Percentiles rank a stretch among this genome's conserved stretches.
Conservation (phyloP, 2,888 invertebrate species). For the Argynnis bischoffii region DNA sequence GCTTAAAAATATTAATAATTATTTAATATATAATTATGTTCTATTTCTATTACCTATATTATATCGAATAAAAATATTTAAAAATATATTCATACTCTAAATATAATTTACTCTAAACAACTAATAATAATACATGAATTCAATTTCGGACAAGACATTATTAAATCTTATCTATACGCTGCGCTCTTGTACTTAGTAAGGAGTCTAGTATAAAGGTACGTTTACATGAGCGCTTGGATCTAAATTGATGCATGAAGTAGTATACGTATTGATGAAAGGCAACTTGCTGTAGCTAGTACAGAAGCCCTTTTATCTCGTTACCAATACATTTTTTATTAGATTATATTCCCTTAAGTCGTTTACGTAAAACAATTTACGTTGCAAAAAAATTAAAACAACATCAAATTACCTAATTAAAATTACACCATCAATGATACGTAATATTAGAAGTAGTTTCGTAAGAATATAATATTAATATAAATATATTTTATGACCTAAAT, state of each 20-base stretch:
- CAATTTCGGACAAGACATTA: neutral
- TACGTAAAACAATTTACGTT: neutral
- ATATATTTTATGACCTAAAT: no score
- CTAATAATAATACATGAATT: no score
- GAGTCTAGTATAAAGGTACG: conserved; percentile 17
- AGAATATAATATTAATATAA: no score
- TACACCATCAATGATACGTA: neutral
- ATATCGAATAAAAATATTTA: no score
- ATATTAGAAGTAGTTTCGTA: no score
- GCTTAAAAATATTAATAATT: no score
- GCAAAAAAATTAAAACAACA: neutral
- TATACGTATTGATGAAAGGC: conserved; percentile 9
- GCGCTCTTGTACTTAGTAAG: conserved; percentile 21
- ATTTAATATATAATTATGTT: no score
- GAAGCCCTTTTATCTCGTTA: conserved; percentile 34
- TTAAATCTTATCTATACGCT: conserved; percentile 17
- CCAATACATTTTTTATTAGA: conserved; percentile 31
- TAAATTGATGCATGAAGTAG: conserved; percentile 4
- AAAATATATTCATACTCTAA: no score
- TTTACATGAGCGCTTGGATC: conserved; percentile 13
- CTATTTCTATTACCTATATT: no score
- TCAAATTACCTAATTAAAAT: neutral
- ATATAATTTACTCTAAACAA: no score
- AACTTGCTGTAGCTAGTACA: neutral
- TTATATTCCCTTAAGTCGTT: conserved; percentile 10